These are phyloP conservation scores for Eupithecia dodoneata DNA, from an alignment of 2,888 invertebrate species.

Conservation along the genomic window DNA sequence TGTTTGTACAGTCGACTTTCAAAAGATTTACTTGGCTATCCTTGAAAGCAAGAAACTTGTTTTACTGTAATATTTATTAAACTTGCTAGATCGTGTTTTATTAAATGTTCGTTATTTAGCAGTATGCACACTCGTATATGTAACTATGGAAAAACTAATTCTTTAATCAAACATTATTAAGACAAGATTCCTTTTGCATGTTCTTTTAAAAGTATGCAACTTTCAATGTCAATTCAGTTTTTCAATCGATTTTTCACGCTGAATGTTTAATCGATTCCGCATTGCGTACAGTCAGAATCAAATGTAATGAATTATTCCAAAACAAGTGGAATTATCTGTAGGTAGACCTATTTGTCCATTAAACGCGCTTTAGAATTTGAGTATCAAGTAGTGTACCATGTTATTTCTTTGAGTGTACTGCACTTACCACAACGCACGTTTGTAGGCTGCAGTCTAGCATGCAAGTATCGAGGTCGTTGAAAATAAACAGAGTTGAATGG, in stretches of 20 bases:
- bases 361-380: not conserved
- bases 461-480: slow-evolving; percentile 40
- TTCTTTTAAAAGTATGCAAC: slow-evolving; percentile 11
- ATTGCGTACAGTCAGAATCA: slow-evolving; percentile 12
- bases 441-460: slow-evolving; percentile 31
- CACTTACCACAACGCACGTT: slow-evolving; percentile 23
- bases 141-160: not conserved
- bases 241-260: slow-evolving; percentile 27
- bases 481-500: slow-evolving; percentile 44
- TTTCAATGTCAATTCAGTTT: slow-evolving; percentile 30
- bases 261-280: slow-evolving; percentile 23
- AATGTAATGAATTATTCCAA: not conserved
- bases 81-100: not conserved
- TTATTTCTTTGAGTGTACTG: slow-evolving; percentile 28
- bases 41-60: slow-evolving; percentile 4
- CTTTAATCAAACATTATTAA: not conserved
- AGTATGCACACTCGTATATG: not conserved
- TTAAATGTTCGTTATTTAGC: not conserved
- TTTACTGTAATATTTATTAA: not conserved
- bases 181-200: not conserved
- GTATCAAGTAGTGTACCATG: not conserved
- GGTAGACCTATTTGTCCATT: not conserved
- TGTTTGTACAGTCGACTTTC: slow-evolving; percentile 34
- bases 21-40: slow-evolving; percentile 1
- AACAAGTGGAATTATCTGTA: not conserved